Evolutionary conservation across 2,113 vertebrate species (phyloP), one percentile per base, ranked within the genome.

Genomic region (Tupaia tana): DNA sequence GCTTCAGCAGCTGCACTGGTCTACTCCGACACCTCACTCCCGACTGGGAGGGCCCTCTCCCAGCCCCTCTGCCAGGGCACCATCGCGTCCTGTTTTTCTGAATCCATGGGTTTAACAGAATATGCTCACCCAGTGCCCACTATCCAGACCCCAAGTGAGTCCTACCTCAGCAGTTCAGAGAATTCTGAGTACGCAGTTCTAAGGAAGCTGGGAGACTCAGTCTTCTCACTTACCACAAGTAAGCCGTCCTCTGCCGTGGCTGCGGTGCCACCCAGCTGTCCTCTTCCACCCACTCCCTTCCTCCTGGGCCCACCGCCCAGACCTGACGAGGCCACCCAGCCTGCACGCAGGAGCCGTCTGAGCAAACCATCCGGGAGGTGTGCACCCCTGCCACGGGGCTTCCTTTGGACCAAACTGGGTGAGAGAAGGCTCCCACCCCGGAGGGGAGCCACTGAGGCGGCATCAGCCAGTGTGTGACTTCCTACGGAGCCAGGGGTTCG

Each of bases 61-160:
- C 31, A 19, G 61, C n/a, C 10, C 27, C 2, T 43, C 43, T 43
- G 43, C 43, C 43, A 43, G 43, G 43, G 31, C 15, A 34, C 9
- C 83, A 64, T 66, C 24, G 13, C 56, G 27, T 16, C 24, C 74
- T 18, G 70, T 63, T 63, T 89, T 54, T 86, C 59, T 11, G 15
- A 58, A 71, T 75, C 67, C 43, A 34, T 1, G 52, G 10, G 29
- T 22, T 83, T 93, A 61, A 81, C 8, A 92, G 58, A 79, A 85
- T 24, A 81, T 64, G 84, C 43, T 54, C 54, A 64, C n/a, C 22
- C 64, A 80, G 84, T 73, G 74, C 61, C 84, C 69, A 64, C 78
- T 58, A 90, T 18, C 52, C 10, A 0, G 20, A 64, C 56, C 90
- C 83, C 61, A 11, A 4, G 20, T 73, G 80, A 89, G 9, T 58